These are phyloP conservation scores for Proisotoma minuta DNA, from an alignment of 2,888 invertebrate species.

Conservation along the genomic window DNA sequence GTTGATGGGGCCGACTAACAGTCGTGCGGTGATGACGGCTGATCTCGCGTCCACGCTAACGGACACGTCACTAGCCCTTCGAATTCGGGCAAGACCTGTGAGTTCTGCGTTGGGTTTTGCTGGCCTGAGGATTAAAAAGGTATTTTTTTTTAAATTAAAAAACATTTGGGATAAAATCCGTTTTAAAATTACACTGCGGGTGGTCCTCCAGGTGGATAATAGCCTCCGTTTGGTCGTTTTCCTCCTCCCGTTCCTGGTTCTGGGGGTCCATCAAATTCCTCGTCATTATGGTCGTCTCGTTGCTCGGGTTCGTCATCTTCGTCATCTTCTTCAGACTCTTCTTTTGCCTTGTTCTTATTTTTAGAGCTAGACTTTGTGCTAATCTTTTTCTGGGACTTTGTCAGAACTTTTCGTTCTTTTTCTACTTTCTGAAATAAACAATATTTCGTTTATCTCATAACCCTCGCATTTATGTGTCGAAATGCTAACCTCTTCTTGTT, in stretches of 20 bases:
- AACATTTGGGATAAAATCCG: neutral
- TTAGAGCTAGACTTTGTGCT: constrained; percentile 35
- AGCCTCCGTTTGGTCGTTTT: constrained; percentile 42
- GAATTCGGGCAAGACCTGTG: constrained; percentile 43
- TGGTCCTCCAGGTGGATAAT: constrained; percentile 46
- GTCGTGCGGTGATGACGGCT: constrained; percentile 45
- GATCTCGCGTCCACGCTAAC: constrained; percentile 46
- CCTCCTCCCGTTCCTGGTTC: constrained; percentile 42
- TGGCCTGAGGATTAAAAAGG: constrained; percentile 32
- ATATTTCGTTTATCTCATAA: too few species aligned
- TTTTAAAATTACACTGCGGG: constrained; percentile 39
- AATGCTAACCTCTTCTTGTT: too few species aligned
- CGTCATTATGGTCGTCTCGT: constrained; percentile 33
- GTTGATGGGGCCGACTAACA: constrained; percentile 44
- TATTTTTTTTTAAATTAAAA: constrained; percentile 11
- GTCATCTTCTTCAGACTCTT: constrained; percentile 40
- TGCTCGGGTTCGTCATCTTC: constrained; percentile 36
- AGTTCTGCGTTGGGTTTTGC: constrained; percentile 45
- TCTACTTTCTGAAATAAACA: neutral
- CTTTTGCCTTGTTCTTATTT: constrained; percentile 18
- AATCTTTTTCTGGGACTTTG: constrained; percentile 29
- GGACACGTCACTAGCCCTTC: constrained; percentile 42
- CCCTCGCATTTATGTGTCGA: too few species aligned
- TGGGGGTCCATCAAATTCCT: constrained; percentile 22
- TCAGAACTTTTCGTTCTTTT: constrained; percentile 15